phyloP scores from a whole-genome alignment of 2,888 invertebrate species.

The Acronicta aceris region DNA sequence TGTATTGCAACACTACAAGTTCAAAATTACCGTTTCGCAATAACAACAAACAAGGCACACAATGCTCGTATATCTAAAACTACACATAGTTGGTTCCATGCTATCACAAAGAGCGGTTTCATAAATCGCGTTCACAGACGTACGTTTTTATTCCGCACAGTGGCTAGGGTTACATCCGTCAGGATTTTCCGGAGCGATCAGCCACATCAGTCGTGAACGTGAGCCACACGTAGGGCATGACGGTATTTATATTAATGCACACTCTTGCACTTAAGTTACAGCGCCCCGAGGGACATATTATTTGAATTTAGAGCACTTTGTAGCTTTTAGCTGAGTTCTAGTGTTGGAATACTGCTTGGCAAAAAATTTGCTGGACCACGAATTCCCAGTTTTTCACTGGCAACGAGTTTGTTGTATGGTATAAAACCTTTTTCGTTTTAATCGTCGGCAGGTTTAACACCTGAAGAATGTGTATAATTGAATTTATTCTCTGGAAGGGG shows the following conservation, averaged over 20 bases:
- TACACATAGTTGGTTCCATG: constrained; percentile 28
- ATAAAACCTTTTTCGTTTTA: too few relatives aligned
- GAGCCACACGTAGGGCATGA: constrained; percentile 40
- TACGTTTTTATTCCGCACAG: constrained; percentile 65
- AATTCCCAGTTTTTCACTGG: too few relatives aligned
- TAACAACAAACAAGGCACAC: constrained; percentile 4
- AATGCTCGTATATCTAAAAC: constrained; percentile 10
- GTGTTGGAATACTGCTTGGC: too few relatives aligned
- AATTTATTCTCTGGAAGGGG: too few relatives aligned
- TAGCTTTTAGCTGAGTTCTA: not conserved
- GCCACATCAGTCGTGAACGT: constrained; percentile 55
- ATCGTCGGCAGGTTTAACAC: too few relatives aligned
- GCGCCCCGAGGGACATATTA: constrained; percentile 1
- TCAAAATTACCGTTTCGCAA: constrained; percentile 1
- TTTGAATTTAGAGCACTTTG: not conserved
- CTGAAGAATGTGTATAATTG: too few relatives aligned
- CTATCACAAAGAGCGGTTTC: constrained; percentile 67
- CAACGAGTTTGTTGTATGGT: too few relatives aligned
- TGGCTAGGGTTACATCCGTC: constrained; percentile 61
- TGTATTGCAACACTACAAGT: not conserved
- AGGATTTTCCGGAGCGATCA: constrained; percentile 53
- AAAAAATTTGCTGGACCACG: too few relatives aligned
- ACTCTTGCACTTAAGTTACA: constrained; percentile 25
- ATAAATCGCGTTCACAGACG: constrained; percentile 66
- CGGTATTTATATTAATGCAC: constrained; percentile 53